Conservation (phyloP, 2,797 vertebrate species). For the Poeciliopsis gracilis region DNA sequence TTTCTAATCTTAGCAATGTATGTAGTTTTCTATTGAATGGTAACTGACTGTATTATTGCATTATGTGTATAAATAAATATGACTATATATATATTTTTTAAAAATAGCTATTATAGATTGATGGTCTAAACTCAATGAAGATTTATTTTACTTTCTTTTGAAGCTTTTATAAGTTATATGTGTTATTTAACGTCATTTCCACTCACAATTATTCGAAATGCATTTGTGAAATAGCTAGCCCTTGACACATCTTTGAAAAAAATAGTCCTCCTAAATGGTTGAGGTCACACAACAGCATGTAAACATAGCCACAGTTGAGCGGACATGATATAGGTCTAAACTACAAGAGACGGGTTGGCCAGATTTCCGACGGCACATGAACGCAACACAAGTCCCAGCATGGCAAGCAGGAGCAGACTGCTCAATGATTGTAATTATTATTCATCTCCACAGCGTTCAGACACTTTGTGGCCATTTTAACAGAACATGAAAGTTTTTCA, state of each 20-base stretch:
- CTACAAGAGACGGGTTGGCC: no score
- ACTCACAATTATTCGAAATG: neutral
- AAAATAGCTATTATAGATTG: neutral
- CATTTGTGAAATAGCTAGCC: neutral
- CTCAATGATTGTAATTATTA: constrained; percentile 22
- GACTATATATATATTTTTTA: neutral
- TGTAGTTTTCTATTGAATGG: neutral
- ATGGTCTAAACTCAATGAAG: neutral
- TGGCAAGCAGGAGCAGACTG: constrained; percentile 18
- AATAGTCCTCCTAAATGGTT: neutral
- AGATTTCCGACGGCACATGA: constrained; percentile 31
- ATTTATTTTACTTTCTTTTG: neutral
- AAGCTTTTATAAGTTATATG: neutral
- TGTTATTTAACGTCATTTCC: neutral
- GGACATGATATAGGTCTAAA: neutral
- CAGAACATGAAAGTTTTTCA: neutral
- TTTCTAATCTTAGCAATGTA: neutral
- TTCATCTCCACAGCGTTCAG: neutral
- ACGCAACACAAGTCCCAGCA: constrained; percentile 39
- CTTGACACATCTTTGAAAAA: neutral
- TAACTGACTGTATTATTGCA: neutral
- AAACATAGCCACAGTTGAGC: neutral
- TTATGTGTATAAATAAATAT: neutral
- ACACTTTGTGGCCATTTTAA: neutral
- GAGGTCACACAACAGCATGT: neutral